Conservation (phyloP, 1,140 invertebrate species). For the Ctenoplectra terminalis region DNA sequence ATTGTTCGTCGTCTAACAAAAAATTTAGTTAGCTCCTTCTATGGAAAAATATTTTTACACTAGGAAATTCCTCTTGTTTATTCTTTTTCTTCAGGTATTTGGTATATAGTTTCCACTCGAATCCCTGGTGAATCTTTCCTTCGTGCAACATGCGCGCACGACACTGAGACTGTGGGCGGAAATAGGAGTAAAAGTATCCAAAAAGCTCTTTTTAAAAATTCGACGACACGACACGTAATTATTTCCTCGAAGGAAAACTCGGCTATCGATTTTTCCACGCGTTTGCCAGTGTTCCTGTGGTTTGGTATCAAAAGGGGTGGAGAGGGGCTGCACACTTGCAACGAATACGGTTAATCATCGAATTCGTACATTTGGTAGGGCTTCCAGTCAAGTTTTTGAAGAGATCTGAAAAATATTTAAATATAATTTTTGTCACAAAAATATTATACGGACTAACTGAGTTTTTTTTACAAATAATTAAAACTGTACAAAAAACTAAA, state of each 20-base stretch:
- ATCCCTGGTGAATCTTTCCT: background rate
- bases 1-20: no score
- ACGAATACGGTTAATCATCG: slow-evolving; percentile 66
- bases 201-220: slow-evolving; percentile 35
- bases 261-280: slow-evolving; percentile 2
- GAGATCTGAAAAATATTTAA: slow-evolving; percentile 62
- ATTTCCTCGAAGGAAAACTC: background rate
- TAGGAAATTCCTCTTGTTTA: background rate
- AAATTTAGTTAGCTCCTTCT: no score
- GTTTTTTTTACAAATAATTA: no score
- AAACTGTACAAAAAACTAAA: no score
- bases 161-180: slow-evolving; percentile 44
- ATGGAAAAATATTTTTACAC: no score
- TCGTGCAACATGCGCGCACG: background rate
- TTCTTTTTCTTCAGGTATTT: background rate
- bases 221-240: background rate
- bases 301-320: slow-evolving; percentile 50
- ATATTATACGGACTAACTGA: no score
- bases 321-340: slow-evolving; percentile 46
- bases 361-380: slow-evolving; percentile 74
- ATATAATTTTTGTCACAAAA: no score
- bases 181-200: slow-evolving; percentile 60
- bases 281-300: slow-evolving; percentile 17
- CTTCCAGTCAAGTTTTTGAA: slow-evolving; percentile 75
- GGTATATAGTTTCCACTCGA: background rate